Evolutionary conservation across 2,888 invertebrate species (phyloP).

Genomic region (Tortrix viridana): DNA sequence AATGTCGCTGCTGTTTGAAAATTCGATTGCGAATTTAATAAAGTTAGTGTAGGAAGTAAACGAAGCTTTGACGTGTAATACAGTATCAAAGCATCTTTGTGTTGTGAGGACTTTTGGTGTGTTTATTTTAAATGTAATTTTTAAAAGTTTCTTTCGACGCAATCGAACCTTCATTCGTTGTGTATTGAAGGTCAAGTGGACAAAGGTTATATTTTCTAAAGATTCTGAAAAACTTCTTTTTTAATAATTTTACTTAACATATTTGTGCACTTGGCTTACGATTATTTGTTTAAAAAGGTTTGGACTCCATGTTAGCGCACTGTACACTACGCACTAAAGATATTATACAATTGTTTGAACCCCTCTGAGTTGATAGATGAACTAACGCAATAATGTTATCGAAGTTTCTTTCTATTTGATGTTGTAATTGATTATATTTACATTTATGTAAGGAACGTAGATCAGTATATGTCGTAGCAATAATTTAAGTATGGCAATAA

Average conservation of each 20-base stretch:
- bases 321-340: slow-evolving; percentile 67
- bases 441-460: slow-evolving; percentile 71
- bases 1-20: slow-evolving; percentile 22
- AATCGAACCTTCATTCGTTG: slow-evolving; percentile 22
- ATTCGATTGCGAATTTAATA: slow-evolving; percentile 23
- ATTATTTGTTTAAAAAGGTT: slow-evolving; percentile 11
- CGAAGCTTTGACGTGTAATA: not conserved
- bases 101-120: slow-evolving; percentile 31
- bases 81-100: not conserved
- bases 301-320: slow-evolving; percentile 56
- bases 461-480: slow-evolving; percentile 80
- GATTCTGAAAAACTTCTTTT: not conserved
- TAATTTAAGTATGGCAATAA: slow-evolving; percentile 83
- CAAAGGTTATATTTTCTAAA: no score
- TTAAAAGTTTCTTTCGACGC: slow-evolving; percentile 13
- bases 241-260: not conserved
- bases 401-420: slow-evolving; percentile 78
- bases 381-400: slow-evolving; percentile 76
- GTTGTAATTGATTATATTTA: slow-evolving; percentile 80
- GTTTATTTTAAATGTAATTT: slow-evolving; percentile 27
- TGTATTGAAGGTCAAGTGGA: no score
- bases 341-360: slow-evolving; percentile 54
- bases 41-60: slow-evolving; percentile 18
- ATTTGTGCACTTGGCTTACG: not conserved
- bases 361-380: slow-evolving; percentile 64